Evolutionary conservation across 2,797 vertebrate genomes (phyloP).

Genomic region (Sebastes taczanowskii): DNA sequence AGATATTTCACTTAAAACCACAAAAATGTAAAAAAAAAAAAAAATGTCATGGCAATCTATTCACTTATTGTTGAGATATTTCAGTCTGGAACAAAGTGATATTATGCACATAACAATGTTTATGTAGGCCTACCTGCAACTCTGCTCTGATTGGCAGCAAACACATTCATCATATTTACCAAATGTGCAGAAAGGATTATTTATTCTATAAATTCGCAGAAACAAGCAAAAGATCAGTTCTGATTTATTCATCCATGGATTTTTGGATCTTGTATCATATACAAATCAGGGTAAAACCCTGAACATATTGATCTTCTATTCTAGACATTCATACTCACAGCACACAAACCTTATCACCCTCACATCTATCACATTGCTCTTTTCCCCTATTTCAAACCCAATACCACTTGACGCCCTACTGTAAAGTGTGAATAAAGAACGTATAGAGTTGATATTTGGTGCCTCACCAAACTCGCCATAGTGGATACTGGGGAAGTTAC

Average conservation of each 20-base stretch:
- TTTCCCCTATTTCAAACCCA: neutral
- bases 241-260: neutral
- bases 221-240: neutral
- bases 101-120: neutral
- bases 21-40: too few relatives aligned
- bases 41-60: too few relatives aligned
- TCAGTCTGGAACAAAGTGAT: neutral
- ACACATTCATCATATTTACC: neutral
- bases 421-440: neutral
- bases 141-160: neutral
- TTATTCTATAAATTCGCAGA: neutral
- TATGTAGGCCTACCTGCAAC: neutral
- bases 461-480: neutral
- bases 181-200: neutral
- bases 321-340: neutral
- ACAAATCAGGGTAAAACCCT: neutral
- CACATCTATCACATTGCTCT: neutral
- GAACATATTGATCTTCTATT: neutral
- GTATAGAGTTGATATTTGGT: neutral
- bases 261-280: neutral
- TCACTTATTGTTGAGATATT: too few relatives aligned
- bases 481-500: neutral
- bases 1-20: too few relatives aligned
- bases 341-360: neutral
- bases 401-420: neutral